Base-by-base conservation (phyloP, 2,888 invertebrate genomes). In the Desoria tigrina region DNA sequence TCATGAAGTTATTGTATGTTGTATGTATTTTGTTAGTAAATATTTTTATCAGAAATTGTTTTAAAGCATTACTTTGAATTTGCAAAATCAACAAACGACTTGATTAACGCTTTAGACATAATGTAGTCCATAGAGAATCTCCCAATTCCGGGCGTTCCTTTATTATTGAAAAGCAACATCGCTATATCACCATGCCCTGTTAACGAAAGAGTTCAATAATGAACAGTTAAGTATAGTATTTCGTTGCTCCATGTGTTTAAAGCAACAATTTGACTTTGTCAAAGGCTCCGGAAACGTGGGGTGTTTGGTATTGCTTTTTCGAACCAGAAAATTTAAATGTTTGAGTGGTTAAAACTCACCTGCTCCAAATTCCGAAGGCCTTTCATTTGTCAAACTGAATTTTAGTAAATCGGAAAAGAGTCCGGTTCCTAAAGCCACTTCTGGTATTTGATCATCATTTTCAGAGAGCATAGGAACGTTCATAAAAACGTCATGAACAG, bases 81-180 rank as follows among this genome's bases (percentile, higher is more conserved):
- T 14, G 65, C 61, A 57, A 65, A 65, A 14, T 56, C 57, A 14
- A 42, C 61, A 42, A 54, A 56, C 6, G 57, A 27, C 28, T 61
- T 55, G 6, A 65, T 53, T 23, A 65, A 26, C 26, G 39, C 27
- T 42, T 57, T 56, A 3, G 65, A 65, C 27, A 61, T 50, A 16
- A 49, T 14, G 28, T 61, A 61, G 49, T 65, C 65, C 11, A 53
- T n/a, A 14, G 60, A 32, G 23, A 37, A 37, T 11, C 11, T n/a
- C 50, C 61, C 61, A 6, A 57, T 61, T 32, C 61, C 65, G 14
- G 58, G 28, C 14, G 60, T 16, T 7, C 28, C 27, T 27, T 51
- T 50, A 1, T 28, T 61, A 37, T 65, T 65, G 28, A 65, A 61
- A 9, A 51, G 51, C 6, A 65, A 55, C 39, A 54, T 4, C 16